Base-by-base conservation (phyloP, 2,113 vertebrate species). In the Pterocles orientalis region DNA sequence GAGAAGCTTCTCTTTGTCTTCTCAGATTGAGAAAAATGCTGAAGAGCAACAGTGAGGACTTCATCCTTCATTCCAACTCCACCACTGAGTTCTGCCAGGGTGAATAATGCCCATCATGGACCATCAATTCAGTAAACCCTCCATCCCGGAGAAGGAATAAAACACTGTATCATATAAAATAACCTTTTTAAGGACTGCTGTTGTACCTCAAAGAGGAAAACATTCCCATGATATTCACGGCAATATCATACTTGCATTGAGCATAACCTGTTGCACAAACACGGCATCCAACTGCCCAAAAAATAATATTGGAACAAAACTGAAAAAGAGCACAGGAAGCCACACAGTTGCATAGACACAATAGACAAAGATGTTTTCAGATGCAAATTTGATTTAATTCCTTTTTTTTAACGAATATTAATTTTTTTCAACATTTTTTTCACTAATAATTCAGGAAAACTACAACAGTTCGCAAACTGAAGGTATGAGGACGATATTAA, bases 21-120 rank as follows among this genome's bases (percentile, higher is more conserved):
- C 71, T 81, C 50, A 51, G 47, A 81, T 15, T 26, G 8, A 70
- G 29, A 50, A 69, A 86, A 88, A 85, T 1, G 69, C 18, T 2
- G 1, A 66, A 47, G 0, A 2, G 36, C 24, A 71, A 66, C 25
- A 76, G 33, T 2, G 0, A 91, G 39, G 57, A 24, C 91, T 77
- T 65, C 92, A 77, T 77, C 78, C 66, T 76, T 72, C 54, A 39
- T 21, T 73, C 50, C 87, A 82, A 4, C 50, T 7, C 34, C 66
- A 58, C 62, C n/a, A 9, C 56, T 19, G 33, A 83, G 62, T 58
- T 48, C 60, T 83, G 75, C 31, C 58, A 85, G 41, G 29, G 53
- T 77, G 68, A 93, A 25, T 48, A 81, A 88, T 2, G 8, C 12
- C 61, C 66, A 77, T 36, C 36, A 39, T 0, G 14, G 71, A 73